These are phyloP conservation scores for Lethenteron camtschaticum DNA, from an alignment of 2,113 vertebrate genomes.

Conservation along the genomic window DNA sequence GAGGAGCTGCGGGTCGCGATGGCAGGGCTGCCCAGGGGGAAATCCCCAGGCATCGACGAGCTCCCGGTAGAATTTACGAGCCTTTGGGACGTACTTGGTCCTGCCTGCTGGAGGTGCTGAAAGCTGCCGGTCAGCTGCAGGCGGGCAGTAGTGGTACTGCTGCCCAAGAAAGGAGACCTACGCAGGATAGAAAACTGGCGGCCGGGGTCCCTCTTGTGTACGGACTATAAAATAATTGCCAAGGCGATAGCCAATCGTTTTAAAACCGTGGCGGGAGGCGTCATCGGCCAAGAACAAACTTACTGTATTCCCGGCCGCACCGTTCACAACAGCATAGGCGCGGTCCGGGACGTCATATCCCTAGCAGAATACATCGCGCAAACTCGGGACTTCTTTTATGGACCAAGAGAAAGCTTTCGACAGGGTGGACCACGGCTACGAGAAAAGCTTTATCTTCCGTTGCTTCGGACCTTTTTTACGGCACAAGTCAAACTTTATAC, in stretches of 20 bases:
- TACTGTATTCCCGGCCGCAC: neutral
- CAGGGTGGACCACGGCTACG: neutral
- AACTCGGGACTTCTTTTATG: neutral
- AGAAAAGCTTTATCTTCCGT: neutral
- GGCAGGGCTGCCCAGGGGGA: too few relatives aligned
- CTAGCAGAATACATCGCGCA: neutral
- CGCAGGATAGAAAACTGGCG: neutral
- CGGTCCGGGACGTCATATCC: neutral
- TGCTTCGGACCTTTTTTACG: neutral
- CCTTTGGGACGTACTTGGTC: too few relatives aligned
- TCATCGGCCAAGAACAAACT: neutral
- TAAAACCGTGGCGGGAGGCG: neutral
- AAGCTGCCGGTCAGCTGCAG: neutral
- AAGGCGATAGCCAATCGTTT: neutral
- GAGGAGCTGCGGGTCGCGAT: too few relatives aligned
- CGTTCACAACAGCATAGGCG: neutral
- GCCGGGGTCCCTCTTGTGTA: neutral
- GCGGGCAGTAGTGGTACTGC: neutral
- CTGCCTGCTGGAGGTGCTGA: too few relatives aligned
- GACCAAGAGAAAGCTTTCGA: slow-evolving; percentile 1
- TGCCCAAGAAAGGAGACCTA: neutral
- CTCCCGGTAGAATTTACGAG: too few relatives aligned
- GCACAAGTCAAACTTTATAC: neutral
- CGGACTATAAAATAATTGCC: neutral
- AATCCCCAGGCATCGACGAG: too few relatives aligned